These are phyloP conservation scores for Meteorus sp. DNA, from an alignment of 1,140 invertebrate genomes.

Conservation along the genomic window DNA sequence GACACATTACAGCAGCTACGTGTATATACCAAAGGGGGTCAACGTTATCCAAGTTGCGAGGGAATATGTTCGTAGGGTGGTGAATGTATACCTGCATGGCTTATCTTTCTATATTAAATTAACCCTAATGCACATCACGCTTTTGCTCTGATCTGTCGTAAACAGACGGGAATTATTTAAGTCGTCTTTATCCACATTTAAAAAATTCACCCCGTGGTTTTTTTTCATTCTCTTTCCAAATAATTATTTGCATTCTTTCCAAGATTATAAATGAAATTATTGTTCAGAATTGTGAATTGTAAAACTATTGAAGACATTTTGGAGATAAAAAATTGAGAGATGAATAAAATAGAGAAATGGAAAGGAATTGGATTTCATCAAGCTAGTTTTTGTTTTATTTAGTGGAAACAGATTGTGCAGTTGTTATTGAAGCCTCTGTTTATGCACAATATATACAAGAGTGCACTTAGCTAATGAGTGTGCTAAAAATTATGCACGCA, in stretches of 20 bases:
- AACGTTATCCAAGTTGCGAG: slow-evolving; percentile 3
- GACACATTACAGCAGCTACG: slow-evolving; percentile 31
- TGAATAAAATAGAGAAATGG: too few species aligned
- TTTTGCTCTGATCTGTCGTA: slow-evolving; percentile 1
- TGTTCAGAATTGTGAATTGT: too few species aligned
- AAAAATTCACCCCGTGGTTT: neutral
- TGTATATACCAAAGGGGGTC: slow-evolving; percentile 8
- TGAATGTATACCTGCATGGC: slow-evolving; percentile 38
- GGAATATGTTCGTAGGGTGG: neutral
- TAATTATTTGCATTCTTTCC: too few species aligned
- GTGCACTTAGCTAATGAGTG: slow-evolving; percentile 50
- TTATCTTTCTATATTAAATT: slow-evolving; percentile 53
- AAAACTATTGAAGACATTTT: too few species aligned
- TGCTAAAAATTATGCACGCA: slow-evolving; percentile 42
- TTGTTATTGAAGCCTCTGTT: slow-evolving; percentile 28
- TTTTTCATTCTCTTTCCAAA: too few species aligned
- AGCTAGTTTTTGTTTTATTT: slow-evolving; percentile 41
- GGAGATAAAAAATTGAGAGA: too few species aligned
- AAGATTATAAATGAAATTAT: too few species aligned
- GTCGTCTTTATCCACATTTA: neutral
- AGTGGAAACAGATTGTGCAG: slow-evolving; percentile 44
- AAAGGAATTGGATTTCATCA: too few species aligned
- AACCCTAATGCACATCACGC: slow-evolving; percentile 34
- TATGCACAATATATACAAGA: slow-evolving; percentile 30
- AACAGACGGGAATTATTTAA: neutral